Evolutionary conservation across 2,113 vertebrate species (phyloP).

Genomic region (Nibea albiflora): DNA sequence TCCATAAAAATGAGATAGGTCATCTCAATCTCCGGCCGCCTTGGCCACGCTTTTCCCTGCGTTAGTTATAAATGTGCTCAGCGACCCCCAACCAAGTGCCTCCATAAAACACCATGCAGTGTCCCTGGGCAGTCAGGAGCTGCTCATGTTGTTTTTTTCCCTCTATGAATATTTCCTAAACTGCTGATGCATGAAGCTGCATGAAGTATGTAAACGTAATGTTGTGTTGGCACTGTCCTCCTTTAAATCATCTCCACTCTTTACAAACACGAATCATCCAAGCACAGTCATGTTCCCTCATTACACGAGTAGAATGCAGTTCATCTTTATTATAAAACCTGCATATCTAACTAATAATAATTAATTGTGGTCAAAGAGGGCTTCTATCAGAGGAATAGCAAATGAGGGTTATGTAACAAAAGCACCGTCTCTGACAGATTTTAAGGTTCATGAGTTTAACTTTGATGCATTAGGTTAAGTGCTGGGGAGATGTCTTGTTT

Average conservation of each 20-base stretch:
- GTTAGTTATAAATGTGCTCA: constrained; percentile 68
- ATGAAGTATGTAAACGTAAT: constrained; percentile 24
- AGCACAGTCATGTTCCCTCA: constrained; percentile 18
- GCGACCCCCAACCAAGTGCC: constrained; percentile 72
- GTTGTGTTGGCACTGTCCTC: constrained; percentile 1
- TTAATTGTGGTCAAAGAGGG: constrained; percentile 59
- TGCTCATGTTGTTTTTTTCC: constrained; percentile 42
- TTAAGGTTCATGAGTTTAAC: constrained; percentile 64
- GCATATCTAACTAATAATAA: constrained; percentile 67
- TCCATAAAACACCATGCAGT: constrained; percentile 77
- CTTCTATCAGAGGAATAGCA: constrained; percentile 49
- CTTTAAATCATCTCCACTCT: constrained; percentile 17
- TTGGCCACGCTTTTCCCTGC: constrained; percentile 49
- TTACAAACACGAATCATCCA: constrained; percentile 9
- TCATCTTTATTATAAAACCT: constrained; percentile 63
- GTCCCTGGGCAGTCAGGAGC: constrained; percentile 63
- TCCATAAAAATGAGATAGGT: constrained; percentile 73
- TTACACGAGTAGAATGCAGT: constrained; percentile 39
- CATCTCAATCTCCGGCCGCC: constrained; percentile 70
- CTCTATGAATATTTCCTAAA: constrained; percentile 51
- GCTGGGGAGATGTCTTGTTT: constrained; percentile 68
- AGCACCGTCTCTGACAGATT: constrained; percentile 52
- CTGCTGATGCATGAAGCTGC: constrained; percentile 35
- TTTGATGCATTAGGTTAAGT: constrained; percentile 64
- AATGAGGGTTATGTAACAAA: constrained; percentile 60